Base-by-base conservation (phyloP, 2,797 vertebrate species). In the Pelochelys cantorii region DNA sequence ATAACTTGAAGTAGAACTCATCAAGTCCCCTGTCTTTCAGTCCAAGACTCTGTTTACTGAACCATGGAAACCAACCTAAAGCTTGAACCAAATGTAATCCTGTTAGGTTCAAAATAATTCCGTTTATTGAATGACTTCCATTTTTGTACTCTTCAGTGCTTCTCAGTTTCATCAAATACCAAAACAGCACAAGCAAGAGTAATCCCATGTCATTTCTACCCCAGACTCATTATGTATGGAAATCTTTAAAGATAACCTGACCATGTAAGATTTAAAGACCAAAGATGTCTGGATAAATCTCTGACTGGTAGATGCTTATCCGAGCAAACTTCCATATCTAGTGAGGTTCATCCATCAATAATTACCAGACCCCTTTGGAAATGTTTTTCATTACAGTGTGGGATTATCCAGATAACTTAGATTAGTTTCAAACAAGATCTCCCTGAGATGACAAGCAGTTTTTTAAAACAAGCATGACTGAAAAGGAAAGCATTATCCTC, bases 331-430 rank as follows among this genome's bases (percentile, higher is more conserved):
- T 3, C 65, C 8, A 7, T 86, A 81, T 78, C 52, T 88, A 88
- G 13, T 88, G 68, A 82, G 4, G 10, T 2, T 83, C 10, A 22
- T 52, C 3, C 1, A 91, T 88, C 18, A 62, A 3, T 65, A 84
- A 79, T 79, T 87, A 86, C 54, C 79, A 56, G 74, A 87, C 34
- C 11, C 6, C 17, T 88, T 86, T 25, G 86, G 55, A 93, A 87
- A 71, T 83, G 5, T 93, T 96, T 95, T 31, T 20, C 14, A 74
- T 84, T 42, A 79, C 4, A 54, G 9, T 52, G 20, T 65, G 68
- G 83, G 88, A 84, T 60, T 91, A 53, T 85, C 34, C 68, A 87
- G 11, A 81, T 48, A 93, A 90, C 3, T 29, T 82, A 10, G n/a
- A 78, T 79, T 81, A 87, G 29, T 78, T 89, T 86, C 88, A 93